Percentiles rank a stretch among this genome's conserved stretches.
These are phyloP conservation scores for Ferrisia virgata DNA, from an alignment of 2,888 invertebrate species.

Conservation along the genomic window DNA sequence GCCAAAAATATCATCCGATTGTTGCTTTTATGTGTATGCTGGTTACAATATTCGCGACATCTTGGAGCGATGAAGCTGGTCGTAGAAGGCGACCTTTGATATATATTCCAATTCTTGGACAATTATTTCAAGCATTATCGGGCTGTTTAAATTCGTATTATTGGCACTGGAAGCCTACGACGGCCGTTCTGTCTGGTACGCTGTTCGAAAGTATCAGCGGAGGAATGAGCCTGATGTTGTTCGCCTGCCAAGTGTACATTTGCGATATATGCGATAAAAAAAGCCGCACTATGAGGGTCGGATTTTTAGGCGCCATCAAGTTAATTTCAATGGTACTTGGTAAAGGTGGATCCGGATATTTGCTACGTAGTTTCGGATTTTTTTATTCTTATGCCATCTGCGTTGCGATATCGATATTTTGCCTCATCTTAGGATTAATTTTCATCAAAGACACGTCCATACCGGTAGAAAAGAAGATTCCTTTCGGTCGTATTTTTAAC, in stretches of 20 bases:
- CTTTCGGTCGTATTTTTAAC: not conserved
- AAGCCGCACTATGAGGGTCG: not conserved
- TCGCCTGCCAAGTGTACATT: not conserved
- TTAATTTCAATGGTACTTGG: not conserved
- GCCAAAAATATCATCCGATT: not conserved
- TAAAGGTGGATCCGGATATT: not conserved
- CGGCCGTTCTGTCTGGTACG: conserved; percentile 48
- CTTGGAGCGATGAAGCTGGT: conserved; percentile 11
- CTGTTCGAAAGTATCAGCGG: conserved; percentile 49
- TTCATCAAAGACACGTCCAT: not conserved
- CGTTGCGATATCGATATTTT: not conserved
- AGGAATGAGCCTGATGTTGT: conserved; percentile 48
- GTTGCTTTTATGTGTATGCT: not conserved
- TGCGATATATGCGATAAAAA: not conserved
- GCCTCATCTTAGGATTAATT: not conserved
- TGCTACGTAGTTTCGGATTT: not conserved
- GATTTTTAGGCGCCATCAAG: not conserved
- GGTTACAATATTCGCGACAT: not conserved
- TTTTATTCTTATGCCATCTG: not conserved
- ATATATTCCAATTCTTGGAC: conserved; percentile 48
- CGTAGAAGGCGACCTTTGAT: conserved; percentile 47
- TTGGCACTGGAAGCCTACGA: conserved; percentile 49
- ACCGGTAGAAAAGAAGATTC: not conserved
- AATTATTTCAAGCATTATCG: conserved; percentile 47
- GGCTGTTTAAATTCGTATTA: conserved; percentile 48